Percentiles rank a stretch among this genome's conserved stretches.
Evolutionary conservation across 2,113 vertebrate genomes (phyloP).

Genomic region (Sinocyclocheilus maitianheensis): DNA sequence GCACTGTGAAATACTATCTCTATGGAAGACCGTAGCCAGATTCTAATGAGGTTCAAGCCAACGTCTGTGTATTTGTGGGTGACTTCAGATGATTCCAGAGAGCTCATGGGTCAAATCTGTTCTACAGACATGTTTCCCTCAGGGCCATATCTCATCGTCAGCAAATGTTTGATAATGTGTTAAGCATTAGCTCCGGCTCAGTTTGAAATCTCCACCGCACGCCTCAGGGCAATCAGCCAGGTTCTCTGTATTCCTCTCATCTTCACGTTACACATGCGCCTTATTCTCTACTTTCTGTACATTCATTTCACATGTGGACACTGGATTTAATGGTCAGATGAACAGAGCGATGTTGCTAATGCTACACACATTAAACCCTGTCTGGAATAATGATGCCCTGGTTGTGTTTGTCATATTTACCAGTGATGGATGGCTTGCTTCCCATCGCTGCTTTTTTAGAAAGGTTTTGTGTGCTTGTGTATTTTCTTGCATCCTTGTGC

Average conservation of each 20-base stretch:
- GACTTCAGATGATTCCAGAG: slow-evolving; percentile 9
- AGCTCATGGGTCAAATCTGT: slow-evolving; percentile 31
- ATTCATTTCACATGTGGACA: neutral
- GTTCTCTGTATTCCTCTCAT: neutral
- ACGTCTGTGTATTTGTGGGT: slow-evolving; percentile 9
- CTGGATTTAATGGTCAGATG: neutral
- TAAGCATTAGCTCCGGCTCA: slow-evolving; percentile 22
- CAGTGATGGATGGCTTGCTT: slow-evolving; percentile 25
- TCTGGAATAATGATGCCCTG: slow-evolving; percentile 1
- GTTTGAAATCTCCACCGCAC: slow-evolving; percentile 10
- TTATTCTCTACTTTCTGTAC: neutral
- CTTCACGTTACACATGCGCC: neutral
- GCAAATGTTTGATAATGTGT: slow-evolving; percentile 45
- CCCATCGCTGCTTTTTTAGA: slow-evolving; percentile 16
- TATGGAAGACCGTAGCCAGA: neutral
- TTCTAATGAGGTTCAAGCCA: slow-evolving; percentile 14
- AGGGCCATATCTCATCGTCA: slow-evolving; percentile 21
- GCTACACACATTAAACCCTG: neutral
- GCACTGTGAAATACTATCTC: slow-evolving; percentile 29
- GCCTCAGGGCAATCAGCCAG: slow-evolving; percentile 4
- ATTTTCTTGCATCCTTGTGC: slow-evolving; percentile 6
- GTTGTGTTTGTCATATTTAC: slow-evolving; percentile 40
- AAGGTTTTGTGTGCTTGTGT: neutral
- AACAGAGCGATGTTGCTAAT: slow-evolving; percentile 6
- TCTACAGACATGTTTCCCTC: slow-evolving; percentile 18